These are phyloP conservation scores for Antrozous pallidus DNA, from an alignment of 2,797 vertebrate genomes.

Conservation along the genomic window DNA sequence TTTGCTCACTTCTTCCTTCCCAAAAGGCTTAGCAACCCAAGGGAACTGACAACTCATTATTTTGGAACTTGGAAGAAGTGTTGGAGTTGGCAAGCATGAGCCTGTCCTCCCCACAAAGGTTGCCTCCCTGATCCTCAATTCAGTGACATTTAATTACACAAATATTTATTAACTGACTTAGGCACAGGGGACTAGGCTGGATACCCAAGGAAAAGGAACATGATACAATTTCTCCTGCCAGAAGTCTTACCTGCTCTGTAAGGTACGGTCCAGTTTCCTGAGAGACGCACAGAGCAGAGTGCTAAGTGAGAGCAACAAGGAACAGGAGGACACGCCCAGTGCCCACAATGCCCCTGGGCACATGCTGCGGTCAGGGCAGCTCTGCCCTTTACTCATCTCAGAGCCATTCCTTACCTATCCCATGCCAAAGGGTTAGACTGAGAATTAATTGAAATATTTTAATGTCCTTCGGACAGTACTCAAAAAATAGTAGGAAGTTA, in stretches of 20 bases:
- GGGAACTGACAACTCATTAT: conserved; percentile 54
- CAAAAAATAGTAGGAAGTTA: neutral
- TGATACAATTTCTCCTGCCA: neutral
- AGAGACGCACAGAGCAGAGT: neutral
- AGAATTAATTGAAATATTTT: neutral
- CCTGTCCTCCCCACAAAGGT: neutral
- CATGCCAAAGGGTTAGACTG: neutral
- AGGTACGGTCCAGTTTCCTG: rapidly evolving
- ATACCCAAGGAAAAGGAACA: neutral
- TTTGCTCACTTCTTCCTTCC: conserved; percentile 44
- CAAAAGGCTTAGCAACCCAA: conserved; percentile 27
- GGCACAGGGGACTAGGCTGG: neutral
- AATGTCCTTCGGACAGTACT: neutral
- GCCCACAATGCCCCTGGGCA: too few species aligned
- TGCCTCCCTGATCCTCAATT: neutral
- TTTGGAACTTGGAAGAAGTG: conserved; percentile 49
- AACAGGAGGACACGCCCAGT: neutral
- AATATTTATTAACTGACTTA: neutral
- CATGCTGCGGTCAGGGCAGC: too few species aligned
- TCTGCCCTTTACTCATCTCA: neutral
- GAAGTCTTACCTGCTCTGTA: neutral
- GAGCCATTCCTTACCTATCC: neutral
- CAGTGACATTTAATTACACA: neutral
- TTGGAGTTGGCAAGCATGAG: conserved; percentile 25
- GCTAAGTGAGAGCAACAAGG: neutral